A percentile compares a stretch with the other conserved stretches of the same genome.
Evolutionary conservation across 2,797 vertebrate species (phyloP).

Genomic region (Clamator glandarius): DNA sequence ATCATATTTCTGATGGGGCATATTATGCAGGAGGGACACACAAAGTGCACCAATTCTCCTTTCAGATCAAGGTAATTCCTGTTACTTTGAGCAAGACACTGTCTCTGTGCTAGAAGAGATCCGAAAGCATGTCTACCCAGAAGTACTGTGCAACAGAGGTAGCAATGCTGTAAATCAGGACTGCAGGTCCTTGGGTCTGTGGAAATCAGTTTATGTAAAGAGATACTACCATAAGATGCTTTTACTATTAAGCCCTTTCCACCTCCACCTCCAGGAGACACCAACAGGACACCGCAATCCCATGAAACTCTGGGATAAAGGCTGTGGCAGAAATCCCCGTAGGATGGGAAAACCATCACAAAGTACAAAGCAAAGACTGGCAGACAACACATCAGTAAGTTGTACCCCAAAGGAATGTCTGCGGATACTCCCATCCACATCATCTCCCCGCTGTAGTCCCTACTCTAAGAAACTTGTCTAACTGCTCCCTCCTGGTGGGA

Average conservation of each 20-base stretch:
- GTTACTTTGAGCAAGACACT: not conserved
- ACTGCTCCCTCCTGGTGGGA: not conserved
- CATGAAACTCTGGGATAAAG: not conserved
- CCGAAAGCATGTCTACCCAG: not conserved
- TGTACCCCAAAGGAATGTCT: not conserved
- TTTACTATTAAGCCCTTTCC: not conserved
- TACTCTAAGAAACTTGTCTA: not conserved
- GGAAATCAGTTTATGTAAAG: not conserved
- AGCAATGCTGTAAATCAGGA: not conserved
- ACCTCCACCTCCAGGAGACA: not conserved
- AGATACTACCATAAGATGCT: not conserved
- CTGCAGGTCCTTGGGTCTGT: not conserved
- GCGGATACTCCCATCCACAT: not conserved
- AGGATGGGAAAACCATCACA: not conserved
- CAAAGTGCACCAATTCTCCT: not conserved
- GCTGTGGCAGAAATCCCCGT: not conserved
- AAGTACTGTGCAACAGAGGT: not conserved
- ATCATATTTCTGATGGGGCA: fast-evolving
- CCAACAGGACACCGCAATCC: not conserved
- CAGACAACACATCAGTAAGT: not conserved
- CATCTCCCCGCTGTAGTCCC: no score
- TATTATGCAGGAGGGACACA: not conserved
- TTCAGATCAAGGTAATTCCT: not conserved
- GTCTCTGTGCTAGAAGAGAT: not conserved
- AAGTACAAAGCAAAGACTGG: not conserved